Evolutionary conservation across 1,140 invertebrate genomes (phyloP), one percentile per base, ranked within the genome.

Genomic region (Eriocheir sinensis): DNA sequence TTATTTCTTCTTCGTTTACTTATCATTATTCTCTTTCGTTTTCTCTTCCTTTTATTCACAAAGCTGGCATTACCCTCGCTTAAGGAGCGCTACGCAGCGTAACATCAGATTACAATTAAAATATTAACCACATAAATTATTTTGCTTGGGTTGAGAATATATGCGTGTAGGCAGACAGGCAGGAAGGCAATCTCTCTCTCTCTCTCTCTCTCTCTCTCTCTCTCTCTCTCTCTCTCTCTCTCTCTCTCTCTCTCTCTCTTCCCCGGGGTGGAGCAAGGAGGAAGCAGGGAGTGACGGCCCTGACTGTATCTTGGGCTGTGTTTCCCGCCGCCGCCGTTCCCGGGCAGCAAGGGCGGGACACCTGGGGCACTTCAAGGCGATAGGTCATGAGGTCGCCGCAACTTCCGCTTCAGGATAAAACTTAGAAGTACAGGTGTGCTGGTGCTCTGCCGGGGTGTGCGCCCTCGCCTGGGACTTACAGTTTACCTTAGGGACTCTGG

Each of bases 141-240:
- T n/a, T n/a, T n/a, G n/a, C n/a, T n/a, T n/a, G n/a, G n/a, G n/a
- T n/a, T n/a, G n/a, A n/a, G n/a, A n/a, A n/a, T n/a, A 48, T 8
- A 8, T 48, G 44, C 44, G 15, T 48, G 15, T 48, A 48, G 44
- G 15, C 44, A 15, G 4, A 15, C 15, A 48, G 44, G 44, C 15
- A 48, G 4, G 15, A 8, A 48, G 44, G 4, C 27, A n/a, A 4
- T n/a, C 21, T n/a, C 60, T 72, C 60, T 72, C 60, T 72, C 60
- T 72, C 60, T 72, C 60, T 72, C 60, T 72, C 60, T 72, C 60
- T 72, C 60, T 72, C 60, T 72, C 60, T 72, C 60, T 72, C 60
- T 72, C 60, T 72, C 60, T 72, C 60, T 72, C 60, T 72, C 60
- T 72, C 60, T 72, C 60, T 72, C 60, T 72, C 60, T 72, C 60